Percentiles rank a stretch among this genome's conserved stretches.
Evolutionary conservation across 2,113 vertebrate species (phyloP).

Genomic region (Butorides virescens): DNA sequence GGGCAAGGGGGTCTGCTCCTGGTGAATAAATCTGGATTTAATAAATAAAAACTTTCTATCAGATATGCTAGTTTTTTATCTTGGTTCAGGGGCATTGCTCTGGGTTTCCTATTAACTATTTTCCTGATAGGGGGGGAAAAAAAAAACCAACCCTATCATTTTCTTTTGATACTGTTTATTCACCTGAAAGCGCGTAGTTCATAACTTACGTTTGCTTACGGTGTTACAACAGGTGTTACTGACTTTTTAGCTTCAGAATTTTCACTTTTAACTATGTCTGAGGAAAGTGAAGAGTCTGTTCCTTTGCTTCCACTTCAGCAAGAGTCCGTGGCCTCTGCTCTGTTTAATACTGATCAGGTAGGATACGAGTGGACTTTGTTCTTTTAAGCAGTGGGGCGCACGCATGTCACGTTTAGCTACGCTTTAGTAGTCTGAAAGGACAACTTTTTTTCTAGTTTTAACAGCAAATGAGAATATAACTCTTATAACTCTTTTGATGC

Average conservation of each 20-base stretch:
- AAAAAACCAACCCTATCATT: neutral
- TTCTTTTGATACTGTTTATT: slow-evolving; percentile 54
- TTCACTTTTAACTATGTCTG: slow-evolving; percentile 64
- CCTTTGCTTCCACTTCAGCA: slow-evolving; percentile 68
- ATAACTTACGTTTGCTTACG: slow-evolving; percentile 48
- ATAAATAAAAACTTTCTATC: neutral
- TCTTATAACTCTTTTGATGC: neutral
- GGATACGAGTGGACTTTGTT: slow-evolving; percentile 55
- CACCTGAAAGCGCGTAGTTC: slow-evolving; percentile 39
- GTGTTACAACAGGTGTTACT: slow-evolving; percentile 62
- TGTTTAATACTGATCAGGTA: slow-evolving; percentile 58
- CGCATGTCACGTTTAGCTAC: neutral
- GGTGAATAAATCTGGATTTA: neutral
- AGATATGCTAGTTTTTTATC: neutral
- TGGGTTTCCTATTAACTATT: slow-evolving; percentile 54
- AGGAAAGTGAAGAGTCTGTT: slow-evolving; percentile 64
- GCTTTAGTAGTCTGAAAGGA: neutral
- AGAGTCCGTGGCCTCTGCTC: slow-evolving; percentile 55
- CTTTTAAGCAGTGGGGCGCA: slow-evolving; percentile 35
- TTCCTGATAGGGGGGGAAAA: neutral
- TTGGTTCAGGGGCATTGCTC: neutral
- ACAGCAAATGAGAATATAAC: neutral
- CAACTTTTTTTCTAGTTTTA: neutral
- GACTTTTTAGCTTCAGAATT: slow-evolving; percentile 58
- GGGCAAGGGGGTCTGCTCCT: neutral